Evolutionary conservation across 1,140 invertebrate genomes (phyloP).

Genomic region (Eupristina koningsbergeri): DNA sequence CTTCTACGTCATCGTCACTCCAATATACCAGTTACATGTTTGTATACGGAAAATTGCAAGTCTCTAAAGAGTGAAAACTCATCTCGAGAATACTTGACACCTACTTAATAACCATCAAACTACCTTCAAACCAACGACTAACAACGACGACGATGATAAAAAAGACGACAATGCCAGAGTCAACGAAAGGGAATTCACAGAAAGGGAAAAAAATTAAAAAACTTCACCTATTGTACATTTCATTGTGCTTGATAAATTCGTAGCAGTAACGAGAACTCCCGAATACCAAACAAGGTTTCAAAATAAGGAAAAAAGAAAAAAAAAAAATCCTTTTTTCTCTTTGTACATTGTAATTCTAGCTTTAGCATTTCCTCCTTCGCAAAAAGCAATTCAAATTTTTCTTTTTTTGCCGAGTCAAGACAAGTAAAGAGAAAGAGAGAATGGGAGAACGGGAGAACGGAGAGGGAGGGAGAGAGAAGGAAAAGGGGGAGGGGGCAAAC

Average conservation of each 20-base stretch:
- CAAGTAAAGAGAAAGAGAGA: not conserved
- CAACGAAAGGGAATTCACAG: not conserved
- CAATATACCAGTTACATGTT: not conserved
- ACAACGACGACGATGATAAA: not conserved
- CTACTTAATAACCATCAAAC: conserved; percentile 9
- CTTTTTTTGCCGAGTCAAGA: not conserved
- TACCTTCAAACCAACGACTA: not conserved
- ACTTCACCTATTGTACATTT: conserved; percentile 3
- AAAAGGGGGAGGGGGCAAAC: conserved; percentile 33
- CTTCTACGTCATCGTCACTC: conserved; percentile 4
- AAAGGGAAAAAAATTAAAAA: not conserved
- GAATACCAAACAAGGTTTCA: not conserved
- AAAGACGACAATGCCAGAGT: too few relatives aligned
- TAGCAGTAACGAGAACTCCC: not conserved
- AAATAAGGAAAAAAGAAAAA: conserved; percentile 2
- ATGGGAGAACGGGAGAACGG: not conserved
- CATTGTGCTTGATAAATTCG: conserved; percentile 30
- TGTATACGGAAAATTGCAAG: not conserved
- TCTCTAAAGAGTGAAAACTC: not conserved
- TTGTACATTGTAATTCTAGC: conserved; percentile 55
- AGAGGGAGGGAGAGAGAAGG: not conserved
- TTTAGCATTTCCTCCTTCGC: conserved; percentile 44
- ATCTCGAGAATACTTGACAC: not conserved
- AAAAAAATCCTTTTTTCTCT: not conserved
- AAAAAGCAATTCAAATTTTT: conserved; percentile 32